Evolutionary conservation across 2,113 vertebrate species (phyloP).

Genomic region (Argyrosomus japonicus): DNA sequence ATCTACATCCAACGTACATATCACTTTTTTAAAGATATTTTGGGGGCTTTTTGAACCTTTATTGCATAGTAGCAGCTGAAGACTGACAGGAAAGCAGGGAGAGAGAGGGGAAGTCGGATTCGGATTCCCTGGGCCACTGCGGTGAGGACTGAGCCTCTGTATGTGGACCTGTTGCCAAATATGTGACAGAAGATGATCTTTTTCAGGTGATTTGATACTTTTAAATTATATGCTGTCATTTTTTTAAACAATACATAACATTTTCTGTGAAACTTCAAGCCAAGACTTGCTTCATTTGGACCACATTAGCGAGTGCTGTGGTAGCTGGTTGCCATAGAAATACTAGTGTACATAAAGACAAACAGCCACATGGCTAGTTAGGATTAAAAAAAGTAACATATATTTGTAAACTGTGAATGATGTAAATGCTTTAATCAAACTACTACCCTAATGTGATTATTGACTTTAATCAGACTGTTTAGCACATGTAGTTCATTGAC

Average conservation of each 20-base stretch:
- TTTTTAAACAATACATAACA: background rate
- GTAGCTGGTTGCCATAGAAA: background rate
- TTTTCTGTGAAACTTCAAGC: background rate
- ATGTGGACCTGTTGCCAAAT: background rate
- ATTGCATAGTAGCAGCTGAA: too few species aligned
- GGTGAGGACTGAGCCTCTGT: too few species aligned
- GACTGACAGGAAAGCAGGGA: too few species aligned
- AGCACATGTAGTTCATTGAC: too few species aligned
- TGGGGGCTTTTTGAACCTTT: too few species aligned
- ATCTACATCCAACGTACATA: background rate
- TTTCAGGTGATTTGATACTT: background rate
- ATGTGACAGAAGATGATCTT: background rate
- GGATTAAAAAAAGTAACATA: too few species aligned
- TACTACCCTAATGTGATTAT: too few species aligned
- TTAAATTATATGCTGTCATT: background rate
- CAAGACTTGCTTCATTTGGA: background rate
- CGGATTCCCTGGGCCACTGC: too few species aligned
- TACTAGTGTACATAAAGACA: background rate
- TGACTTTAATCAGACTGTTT: background rate
- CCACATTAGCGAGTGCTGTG: background rate
- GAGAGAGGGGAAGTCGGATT: too few species aligned
- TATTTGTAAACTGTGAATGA: background rate
- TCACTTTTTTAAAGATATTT: too few species aligned
- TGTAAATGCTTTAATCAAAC: background rate
- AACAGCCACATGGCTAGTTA: background rate